Evolutionary conservation across 2,888 invertebrate genomes (phyloP).

Genomic region (Acrobasis repandana): DNA sequence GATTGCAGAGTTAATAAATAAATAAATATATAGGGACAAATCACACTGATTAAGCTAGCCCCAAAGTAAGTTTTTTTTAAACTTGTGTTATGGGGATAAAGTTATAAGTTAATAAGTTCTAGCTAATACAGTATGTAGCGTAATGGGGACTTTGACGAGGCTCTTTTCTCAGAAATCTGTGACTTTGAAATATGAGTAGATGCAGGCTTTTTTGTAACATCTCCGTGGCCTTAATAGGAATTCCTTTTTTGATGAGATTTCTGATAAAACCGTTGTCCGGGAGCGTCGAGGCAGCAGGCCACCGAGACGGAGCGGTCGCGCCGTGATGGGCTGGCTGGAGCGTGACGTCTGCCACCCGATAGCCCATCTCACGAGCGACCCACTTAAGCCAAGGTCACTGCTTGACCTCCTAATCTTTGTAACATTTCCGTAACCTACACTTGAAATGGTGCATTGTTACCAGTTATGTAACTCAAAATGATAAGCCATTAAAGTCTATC

Average conservation of each 20-base stretch:
- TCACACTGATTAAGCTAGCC: too few relatives aligned
- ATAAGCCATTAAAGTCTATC: background rate
- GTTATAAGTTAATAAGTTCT: slow-evolving; percentile 14
- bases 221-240: slow-evolving; percentile 12
- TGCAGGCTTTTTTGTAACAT: background rate
- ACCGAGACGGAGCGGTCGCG: slow-evolving; percentile 35
- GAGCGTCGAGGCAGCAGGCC: slow-evolving; percentile 25
- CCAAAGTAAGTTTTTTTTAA: too few relatives aligned
- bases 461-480: slow-evolving; percentile 38
- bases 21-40: too few relatives aligned
- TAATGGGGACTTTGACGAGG: slow-evolving; percentile 10
- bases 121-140: background rate
- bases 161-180: slow-evolving; percentile 1
- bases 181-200: slow-evolving; percentile 5
- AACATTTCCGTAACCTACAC: slow-evolving; percentile 57
- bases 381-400: slow-evolving; percentile 78
- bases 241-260: slow-evolving; percentile 17
- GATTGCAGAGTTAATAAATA: slow-evolving; percentile 15
- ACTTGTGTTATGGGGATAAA: too few relatives aligned
- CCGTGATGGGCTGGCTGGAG: slow-evolving; percentile 44
- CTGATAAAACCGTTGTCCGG: slow-evolving; percentile 22
- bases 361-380: slow-evolving; percentile 81
- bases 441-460: slow-evolving; percentile 40
- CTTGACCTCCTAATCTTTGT: slow-evolving; percentile 73
- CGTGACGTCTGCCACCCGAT: slow-evolving; percentile 81